Conservation (phyloP, 2,113 vertebrate species). For the Hymenochirus boettgeri region DNA sequence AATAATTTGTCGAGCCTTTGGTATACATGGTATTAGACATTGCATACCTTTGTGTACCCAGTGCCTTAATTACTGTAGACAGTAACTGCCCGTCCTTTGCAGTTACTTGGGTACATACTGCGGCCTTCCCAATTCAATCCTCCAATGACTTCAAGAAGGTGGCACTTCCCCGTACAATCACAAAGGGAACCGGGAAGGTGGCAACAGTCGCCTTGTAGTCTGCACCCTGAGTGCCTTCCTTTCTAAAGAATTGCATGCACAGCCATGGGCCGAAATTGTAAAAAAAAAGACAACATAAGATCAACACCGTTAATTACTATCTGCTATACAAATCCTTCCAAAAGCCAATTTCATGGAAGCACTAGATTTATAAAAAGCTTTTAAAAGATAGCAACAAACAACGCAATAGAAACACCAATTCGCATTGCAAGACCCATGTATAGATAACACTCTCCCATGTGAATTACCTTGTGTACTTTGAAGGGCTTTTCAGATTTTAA, state of each 20-base stretch:
- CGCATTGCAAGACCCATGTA: too few species aligned
- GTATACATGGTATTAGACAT: too few species aligned
- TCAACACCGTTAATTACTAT: too few species aligned
- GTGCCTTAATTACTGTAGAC: conserved; percentile 84
- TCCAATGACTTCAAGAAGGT: conserved; percentile 79
- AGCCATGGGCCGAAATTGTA: conserved; percentile 52
- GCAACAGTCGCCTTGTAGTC: conserved; percentile 89
- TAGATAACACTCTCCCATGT: too few species aligned
- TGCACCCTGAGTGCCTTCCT: conserved; percentile 53
- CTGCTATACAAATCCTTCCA: too few species aligned
- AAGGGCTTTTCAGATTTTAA: too few species aligned
- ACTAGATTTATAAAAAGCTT: too few species aligned
- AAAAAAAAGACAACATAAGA: neutral
- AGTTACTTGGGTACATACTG: conserved; percentile 87
- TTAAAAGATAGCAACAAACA: too few species aligned
- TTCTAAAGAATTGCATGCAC: conserved; percentile 36
- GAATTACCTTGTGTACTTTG: too few species aligned
- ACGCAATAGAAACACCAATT: too few species aligned
- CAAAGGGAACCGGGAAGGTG: conserved; percentile 88
- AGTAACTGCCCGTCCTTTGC: conserved; percentile 79
- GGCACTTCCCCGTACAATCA: conserved; percentile 73
- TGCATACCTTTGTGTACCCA: conserved; percentile 74
- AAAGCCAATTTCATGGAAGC: too few species aligned
- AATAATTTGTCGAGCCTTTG: too few species aligned
- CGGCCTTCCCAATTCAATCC: conserved; percentile 69